phyloP scores from a whole-genome alignment of 1,140 invertebrate genomes.

The Apis mellifera region Amel_HAv3.1 CM009943.2:4204501-4205000 shows the following conservation, averaged over 20 bases:
- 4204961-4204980: no score
- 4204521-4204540: conserved; percentile 25
- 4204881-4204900: no score
- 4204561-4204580: conserved; percentile 25
- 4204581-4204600: neutral
- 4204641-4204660: conserved; percentile 47
- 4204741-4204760: conserved; percentile 25
- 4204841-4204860: accelerated
- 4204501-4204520: neutral
- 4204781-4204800: neutral
- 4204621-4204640: neutral
- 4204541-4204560: conserved; percentile 28
- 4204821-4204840: no score
- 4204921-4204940: neutral
- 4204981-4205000: neutral
- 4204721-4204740: conserved; percentile 15
- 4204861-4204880: no score
- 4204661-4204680: conserved; percentile 46
- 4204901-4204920: neutral
- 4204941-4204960: no score
- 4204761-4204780: neutral
- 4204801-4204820: conserved; percentile 31
- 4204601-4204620: neutral
- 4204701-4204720: conserved; percentile 41
- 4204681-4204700: conserved; percentile 43